These are phyloP conservation scores for Laticauda laticaudata DNA, from an alignment of 2,113 vertebrate genomes.

Conservation along the genomic window DNA sequence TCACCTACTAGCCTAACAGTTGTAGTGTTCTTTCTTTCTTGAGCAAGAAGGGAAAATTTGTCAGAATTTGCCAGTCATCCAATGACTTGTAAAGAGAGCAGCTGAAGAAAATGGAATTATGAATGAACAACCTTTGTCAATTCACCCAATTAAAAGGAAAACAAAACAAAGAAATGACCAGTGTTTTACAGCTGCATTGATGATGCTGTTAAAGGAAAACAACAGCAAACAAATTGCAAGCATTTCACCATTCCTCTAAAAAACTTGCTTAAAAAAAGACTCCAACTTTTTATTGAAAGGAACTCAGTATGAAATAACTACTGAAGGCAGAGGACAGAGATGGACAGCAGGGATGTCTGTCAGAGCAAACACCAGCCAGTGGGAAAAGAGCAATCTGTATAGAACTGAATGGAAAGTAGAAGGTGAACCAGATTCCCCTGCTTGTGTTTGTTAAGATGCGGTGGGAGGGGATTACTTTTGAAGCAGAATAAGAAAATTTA, in stretches of 20 bases:
- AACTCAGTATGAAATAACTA: not conserved
- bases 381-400: not conserved
- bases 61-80: not conserved
- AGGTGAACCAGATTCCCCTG: not conserved
- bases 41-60: not conserved
- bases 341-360: not conserved
- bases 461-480: not conserved
- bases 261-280: not conserved
- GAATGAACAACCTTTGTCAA: not conserved
- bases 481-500: not conserved
- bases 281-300: not conserved
- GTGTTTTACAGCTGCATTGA: not conserved
- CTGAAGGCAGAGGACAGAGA: not conserved
- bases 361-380: not conserved
- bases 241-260: not conserved
- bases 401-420: not conserved
- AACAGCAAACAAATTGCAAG: not conserved
- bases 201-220: not conserved
- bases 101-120: not conserved
- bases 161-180: not conserved
- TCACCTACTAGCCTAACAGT: not conserved
- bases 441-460: not conserved
- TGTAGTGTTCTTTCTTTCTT: not conserved
- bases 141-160: not conserved
- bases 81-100: not conserved